A percentile compares a stretch with the other conserved stretches of the same genome.
Evolutionary conservation across 1,140 invertebrate species (phyloP).

Genomic region (Oppia nitens): DNA sequence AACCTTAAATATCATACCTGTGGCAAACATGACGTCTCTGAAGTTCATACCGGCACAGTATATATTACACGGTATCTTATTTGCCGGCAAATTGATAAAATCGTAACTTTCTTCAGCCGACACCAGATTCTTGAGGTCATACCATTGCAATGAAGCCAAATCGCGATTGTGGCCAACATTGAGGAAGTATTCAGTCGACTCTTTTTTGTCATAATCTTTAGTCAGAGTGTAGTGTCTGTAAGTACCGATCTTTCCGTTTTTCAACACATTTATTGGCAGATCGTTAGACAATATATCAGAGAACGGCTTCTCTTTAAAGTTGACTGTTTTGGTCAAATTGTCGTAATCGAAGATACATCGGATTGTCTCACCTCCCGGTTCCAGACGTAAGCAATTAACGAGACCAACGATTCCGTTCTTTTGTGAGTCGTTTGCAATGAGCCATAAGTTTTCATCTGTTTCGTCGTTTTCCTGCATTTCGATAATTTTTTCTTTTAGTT

Average conservation of each 20-base stretch:
- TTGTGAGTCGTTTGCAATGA: too few relatives aligned
- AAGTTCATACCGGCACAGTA: conserved; percentile 83
- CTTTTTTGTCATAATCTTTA: conserved; percentile 39
- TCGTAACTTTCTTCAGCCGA: too few relatives aligned
- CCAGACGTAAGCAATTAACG: too few relatives aligned
- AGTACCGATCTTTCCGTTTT: conserved; percentile 59
- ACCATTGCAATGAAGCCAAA: conserved; percentile 77
- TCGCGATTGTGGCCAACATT: conserved; percentile 75
- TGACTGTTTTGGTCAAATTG: not conserved
- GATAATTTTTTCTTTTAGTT: too few relatives aligned
- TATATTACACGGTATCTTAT: conserved; percentile 47
- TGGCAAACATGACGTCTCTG: conserved; percentile 80
- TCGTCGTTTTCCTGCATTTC: conserved; percentile 10
- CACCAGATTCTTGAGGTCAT: conserved; percentile 57
- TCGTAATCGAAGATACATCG: conserved; percentile 31
- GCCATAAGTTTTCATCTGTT: conserved; percentile 18
- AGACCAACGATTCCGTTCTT: too few relatives aligned
- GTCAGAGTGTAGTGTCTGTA: conserved; percentile 44
- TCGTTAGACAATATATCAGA: conserved; percentile 57
- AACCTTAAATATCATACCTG: conserved; percentile 35
- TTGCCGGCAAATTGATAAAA: conserved; percentile 16
- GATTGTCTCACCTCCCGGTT: too few relatives aligned
- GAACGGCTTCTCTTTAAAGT: too few relatives aligned
- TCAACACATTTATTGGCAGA: conserved; percentile 61
- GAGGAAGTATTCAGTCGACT: conserved; percentile 41